Evolutionary conservation across 2,888 invertebrate genomes (phyloP).

Genomic region (Papilio elwesi): DNA sequence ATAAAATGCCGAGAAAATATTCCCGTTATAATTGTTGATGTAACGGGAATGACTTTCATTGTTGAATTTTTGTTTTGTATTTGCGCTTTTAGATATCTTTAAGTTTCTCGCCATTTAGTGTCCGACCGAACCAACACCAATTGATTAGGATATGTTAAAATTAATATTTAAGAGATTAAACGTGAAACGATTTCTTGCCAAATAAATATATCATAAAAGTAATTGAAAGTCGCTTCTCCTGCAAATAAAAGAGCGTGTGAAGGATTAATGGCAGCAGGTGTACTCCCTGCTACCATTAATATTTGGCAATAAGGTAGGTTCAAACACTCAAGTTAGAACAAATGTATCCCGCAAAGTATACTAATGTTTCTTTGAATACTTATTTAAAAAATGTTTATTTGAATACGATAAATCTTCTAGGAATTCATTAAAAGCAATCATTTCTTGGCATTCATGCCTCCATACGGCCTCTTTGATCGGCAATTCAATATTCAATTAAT

Average conservation of each 20-base stretch:
- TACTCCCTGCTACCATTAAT: no score
- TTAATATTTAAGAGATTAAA: no score
- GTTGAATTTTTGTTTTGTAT: constrained; percentile 18
- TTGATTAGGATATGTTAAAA: no score
- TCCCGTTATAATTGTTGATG: constrained; percentile 47
- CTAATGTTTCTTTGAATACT: constrained; percentile 32
- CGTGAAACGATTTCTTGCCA: no score
- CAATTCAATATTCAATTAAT: constrained; percentile 70
- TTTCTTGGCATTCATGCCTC: constrained; percentile 62
- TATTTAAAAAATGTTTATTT: constrained; percentile 31
- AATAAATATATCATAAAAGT: no score
- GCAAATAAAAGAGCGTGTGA: no score
- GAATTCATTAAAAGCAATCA: constrained; percentile 63
- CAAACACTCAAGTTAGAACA: neutral
- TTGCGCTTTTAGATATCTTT: neutral
- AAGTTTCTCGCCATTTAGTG: no score
- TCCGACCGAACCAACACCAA: no score
- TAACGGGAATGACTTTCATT: constrained; percentile 29
- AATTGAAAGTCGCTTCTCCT: no score
- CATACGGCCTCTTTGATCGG: constrained; percentile 70
- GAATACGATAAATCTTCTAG: constrained; percentile 51
- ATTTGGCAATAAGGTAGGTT: no score
- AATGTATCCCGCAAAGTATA: constrained; percentile 12
- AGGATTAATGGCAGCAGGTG: no score
- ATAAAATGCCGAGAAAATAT: constrained; percentile 60